phyloP scores from a whole-genome alignment of 2,888 invertebrate species.

The Macrosoma leucophasiata region DNA sequence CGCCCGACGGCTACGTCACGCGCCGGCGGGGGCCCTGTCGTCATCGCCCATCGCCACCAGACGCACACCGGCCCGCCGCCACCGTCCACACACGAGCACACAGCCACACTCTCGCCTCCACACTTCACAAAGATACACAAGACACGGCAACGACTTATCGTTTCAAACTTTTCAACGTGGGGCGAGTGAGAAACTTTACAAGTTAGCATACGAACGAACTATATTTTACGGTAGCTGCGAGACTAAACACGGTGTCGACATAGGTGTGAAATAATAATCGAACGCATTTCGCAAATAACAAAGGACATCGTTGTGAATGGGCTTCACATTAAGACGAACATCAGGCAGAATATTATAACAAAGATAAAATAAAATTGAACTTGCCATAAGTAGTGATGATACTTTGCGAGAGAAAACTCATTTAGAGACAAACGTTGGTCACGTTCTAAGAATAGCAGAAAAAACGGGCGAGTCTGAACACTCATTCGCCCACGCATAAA shows the following conservation, averaged over 20 bases:
- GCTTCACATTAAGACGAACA: conserved; percentile 9
- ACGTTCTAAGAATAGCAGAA: conserved; percentile 44
- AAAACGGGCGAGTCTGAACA: no score
- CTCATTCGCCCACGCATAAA: no score
- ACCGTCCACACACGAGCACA: conserved; percentile 25
- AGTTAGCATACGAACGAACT: conserved; percentile 25
- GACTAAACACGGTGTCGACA: conserved; percentile 43
- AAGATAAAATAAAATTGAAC: no score
- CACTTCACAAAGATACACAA: conserved; percentile 22
- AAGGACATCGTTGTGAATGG: no score
- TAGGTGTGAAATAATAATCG: conserved; percentile 20
- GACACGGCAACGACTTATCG: conserved; percentile 18
- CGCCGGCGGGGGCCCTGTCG: conserved; percentile 51
- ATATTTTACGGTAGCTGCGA: conserved; percentile 32
- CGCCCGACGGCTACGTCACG: conserved; percentile 29
- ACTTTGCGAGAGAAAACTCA: conserved; percentile 32
- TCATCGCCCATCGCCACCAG: conserved; percentile 40
- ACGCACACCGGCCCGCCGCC: conserved; percentile 46
- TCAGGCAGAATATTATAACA: no score
- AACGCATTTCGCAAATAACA: conserved; percentile 6
- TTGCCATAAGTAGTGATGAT: no score
- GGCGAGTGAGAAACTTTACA: conserved; percentile 33
- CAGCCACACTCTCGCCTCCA: conserved; percentile 28
- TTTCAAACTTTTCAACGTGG: conserved; percentile 39
- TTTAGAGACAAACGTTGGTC: conserved; percentile 27